Conservation (phyloP, 2,888 invertebrate species). For the Spisula subtruncata region DNA sequence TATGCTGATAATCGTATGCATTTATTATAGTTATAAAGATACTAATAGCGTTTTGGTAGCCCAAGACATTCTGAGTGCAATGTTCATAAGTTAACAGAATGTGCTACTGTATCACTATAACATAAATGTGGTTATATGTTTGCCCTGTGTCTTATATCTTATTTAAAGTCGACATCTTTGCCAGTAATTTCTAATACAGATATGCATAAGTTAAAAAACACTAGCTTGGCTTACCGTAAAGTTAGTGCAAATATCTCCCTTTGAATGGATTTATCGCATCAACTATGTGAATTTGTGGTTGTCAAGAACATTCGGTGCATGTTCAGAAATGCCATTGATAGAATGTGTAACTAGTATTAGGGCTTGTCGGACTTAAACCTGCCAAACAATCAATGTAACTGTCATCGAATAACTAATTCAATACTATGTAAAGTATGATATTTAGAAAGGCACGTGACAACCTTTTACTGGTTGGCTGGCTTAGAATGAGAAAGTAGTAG, state of each 20-base stretch:
- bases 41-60: too few species aligned
- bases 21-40: too few species aligned
- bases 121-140: conserved; percentile 8
- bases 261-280: neutral
- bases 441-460: neutral
- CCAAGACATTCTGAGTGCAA: too few species aligned
- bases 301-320: neutral
- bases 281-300: neutral
- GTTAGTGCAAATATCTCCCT: neutral
- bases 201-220: neutral
- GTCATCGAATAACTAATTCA: neutral
- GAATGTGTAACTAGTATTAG: neutral
- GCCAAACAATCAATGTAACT: neutral
- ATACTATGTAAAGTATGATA: neutral
- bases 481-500: too few species aligned
- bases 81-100: neutral
- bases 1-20: too few species aligned
- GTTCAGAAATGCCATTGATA: neutral
- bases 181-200: conserved; percentile 23
- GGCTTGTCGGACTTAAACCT: neutral
- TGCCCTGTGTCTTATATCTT: neutral
- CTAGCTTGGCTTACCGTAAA: neutral
- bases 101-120: neutral
- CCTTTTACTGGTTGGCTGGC: too few species aligned
- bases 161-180: neutral